Evolutionary conservation across 2,113 vertebrate genomes (phyloP).

Genomic region (Malurus melanocephalus): DNA sequence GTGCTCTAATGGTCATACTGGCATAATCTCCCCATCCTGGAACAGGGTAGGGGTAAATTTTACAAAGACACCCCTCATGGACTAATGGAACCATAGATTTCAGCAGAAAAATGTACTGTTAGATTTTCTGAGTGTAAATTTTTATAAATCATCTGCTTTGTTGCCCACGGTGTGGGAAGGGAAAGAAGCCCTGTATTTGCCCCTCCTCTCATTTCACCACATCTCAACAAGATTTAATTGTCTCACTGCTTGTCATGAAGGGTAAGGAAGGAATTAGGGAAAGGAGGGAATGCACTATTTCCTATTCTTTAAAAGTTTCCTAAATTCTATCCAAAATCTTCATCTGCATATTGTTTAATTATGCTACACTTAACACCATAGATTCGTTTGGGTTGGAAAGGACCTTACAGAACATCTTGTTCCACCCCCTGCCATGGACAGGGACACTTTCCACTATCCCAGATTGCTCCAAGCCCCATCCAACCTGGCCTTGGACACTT

Average conservation of each 20-base stretch:
- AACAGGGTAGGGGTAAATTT: neutral
- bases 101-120: neutral
- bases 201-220: neutral
- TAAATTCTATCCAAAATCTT: neutral
- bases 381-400: neutral
- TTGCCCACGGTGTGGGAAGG: rapidly evolving
- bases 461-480: neutral
- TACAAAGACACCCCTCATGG: neutral
- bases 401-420: neutral
- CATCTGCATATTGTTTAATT: neutral
- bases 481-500: neutral
- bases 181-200: neutral
- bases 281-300: neutral
- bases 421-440: neutral
- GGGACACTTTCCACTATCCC: neutral
- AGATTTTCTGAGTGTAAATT: neutral
- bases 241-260: neutral
- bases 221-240: neutral
- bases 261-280: neutral
- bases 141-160: neutral
- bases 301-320: neutral
- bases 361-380: neutral
- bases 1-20: neutral
- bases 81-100: neutral
- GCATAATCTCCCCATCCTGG: neutral